Evolutionary conservation across 2,797 vertebrate genomes (phyloP).

Genomic region (Vultur gryphus): DNA sequence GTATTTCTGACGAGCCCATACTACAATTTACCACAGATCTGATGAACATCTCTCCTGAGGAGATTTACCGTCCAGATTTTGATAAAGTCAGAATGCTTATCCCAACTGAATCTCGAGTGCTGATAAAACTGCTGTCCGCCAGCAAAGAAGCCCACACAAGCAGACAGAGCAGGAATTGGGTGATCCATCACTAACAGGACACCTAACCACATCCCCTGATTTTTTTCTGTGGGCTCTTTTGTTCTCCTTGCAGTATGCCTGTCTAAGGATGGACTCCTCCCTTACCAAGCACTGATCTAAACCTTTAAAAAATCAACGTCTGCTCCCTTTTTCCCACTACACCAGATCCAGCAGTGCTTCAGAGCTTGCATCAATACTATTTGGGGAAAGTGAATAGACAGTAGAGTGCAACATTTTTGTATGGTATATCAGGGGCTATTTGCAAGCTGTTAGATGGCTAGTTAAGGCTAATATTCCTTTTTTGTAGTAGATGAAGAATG

Average conservation of each 20-base stretch:
- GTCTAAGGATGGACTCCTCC: neutral
- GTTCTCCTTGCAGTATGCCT: neutral
- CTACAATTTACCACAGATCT: neutral
- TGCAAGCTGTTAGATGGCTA: neutral
- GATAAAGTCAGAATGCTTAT: neutral
- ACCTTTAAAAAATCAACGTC: neutral
- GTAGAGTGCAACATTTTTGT: neutral
- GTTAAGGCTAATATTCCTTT: neutral
- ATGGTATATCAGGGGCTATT: neutral
- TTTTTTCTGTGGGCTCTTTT: neutral
- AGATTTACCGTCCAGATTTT: neutral
- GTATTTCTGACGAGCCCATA: neutral
- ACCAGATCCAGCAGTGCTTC: neutral
- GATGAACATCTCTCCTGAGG: neutral
- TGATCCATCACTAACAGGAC: neutral
- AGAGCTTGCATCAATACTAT: neutral
- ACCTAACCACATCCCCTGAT: neutral
- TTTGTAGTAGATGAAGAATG: neutral
- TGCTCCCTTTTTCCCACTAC: neutral
- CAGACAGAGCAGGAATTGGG: neutral
- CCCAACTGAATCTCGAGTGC: neutral
- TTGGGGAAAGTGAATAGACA: neutral
- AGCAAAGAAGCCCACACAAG: neutral
- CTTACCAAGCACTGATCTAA: neutral
- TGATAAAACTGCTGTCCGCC: neutral